A percentile compares a stretch with the other conserved stretches of the same genome.
phyloP scores from a whole-genome alignment of 2,888 invertebrate genomes.

The Chymomyza fuscimana region DNA sequence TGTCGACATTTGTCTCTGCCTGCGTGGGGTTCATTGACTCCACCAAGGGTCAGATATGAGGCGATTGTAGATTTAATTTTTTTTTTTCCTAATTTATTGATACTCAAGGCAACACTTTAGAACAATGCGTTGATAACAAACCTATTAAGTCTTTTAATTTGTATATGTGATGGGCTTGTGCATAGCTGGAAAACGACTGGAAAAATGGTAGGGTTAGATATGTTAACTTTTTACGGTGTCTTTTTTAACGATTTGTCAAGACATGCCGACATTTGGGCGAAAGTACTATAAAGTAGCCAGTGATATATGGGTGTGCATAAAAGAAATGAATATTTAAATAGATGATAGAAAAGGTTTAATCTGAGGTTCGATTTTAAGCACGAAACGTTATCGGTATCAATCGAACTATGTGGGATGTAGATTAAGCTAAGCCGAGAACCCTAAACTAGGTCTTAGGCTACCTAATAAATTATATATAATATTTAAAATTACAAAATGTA shows the following conservation, averaged over 20 bases:
- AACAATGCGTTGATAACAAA: constrained; percentile 22
- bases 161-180: constrained; percentile 24
- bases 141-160: constrained; percentile 48
- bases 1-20: not conserved
- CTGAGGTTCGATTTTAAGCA: not conserved
- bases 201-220: not conserved
- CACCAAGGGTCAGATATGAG: not conserved
- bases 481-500: no score
- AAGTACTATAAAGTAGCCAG: not conserved
- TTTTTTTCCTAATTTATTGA: constrained; percentile 44
- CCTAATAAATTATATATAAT: no score
- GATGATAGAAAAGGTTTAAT: not conserved
- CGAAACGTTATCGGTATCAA: not conserved
- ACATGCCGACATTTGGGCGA: not conserved
- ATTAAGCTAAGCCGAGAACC: no score
- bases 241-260: not conserved
- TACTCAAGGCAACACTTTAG: constrained; percentile 54
- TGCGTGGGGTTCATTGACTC: constrained; percentile 33
- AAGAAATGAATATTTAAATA: not conserved
- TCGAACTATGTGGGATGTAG: no score
- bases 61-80: not conserved
- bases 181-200: not conserved
- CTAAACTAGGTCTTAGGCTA: no score
- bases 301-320: not conserved
- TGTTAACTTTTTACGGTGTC: not conserved